Percentiles rank a stretch among this genome's conserved stretches.
Evolutionary conservation across 2,797 vertebrate species (phyloP).

Genomic region (Hemitrygon akajei): DNA sequence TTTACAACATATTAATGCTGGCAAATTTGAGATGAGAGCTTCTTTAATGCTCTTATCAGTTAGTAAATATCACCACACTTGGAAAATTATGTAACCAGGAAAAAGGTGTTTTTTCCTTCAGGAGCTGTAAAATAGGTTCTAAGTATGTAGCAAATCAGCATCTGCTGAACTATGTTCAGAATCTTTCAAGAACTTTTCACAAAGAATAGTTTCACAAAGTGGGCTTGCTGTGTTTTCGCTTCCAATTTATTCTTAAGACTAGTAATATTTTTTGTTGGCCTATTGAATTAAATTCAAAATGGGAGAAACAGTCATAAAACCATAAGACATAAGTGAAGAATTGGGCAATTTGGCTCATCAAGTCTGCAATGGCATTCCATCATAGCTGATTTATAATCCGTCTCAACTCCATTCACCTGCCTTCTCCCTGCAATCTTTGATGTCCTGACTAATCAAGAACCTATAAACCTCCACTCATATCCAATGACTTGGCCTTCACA

Average conservation of each 20-base stretch:
- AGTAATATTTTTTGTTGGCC: background rate
- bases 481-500: no score
- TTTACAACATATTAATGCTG: background rate
- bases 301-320: background rate
- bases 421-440: no score
- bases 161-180: background rate
- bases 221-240: background rate
- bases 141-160: background rate
- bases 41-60: background rate
- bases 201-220: background rate
- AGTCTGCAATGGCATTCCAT: no score
- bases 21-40: background rate
- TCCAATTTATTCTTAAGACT: background rate
- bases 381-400: no score
- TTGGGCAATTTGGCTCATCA: no score
- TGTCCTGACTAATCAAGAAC: no score
- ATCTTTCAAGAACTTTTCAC: no score
- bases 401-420: no score
- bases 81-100: background rate
- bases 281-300: constrained; percentile 1
- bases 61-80: background rate
- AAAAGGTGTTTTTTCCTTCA: background rate
- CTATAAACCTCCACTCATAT: no score
- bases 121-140: background rate
- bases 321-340: no score